These are phyloP conservation scores for Chelon labrosus DNA, from an alignment of 2,797 vertebrate genomes.

Conservation along the genomic window DNA sequence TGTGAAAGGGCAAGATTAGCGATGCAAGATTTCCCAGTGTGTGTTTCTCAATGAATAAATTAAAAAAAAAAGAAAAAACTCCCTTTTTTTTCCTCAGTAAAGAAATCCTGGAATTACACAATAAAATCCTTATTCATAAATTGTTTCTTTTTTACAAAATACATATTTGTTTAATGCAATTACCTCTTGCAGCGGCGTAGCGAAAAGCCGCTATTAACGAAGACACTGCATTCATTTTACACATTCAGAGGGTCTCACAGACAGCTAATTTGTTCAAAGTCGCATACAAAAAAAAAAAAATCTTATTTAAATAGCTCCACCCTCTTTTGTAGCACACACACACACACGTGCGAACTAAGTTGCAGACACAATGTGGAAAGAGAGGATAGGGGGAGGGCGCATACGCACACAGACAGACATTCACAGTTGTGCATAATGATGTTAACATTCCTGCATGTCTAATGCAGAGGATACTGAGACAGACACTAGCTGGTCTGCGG, in stretches of 20 bases:
- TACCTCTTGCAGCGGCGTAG: constrained; percentile 14
- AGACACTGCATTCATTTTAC: constrained; percentile 14
- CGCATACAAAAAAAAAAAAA: constrained; percentile 83
- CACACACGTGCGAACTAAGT: constrained; percentile 74
- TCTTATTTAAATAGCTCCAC: constrained; percentile 82
- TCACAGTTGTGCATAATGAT: constrained; percentile 94
- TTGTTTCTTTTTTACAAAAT: constrained; percentile 7
- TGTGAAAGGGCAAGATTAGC: constrained; percentile 13
- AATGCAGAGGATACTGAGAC: constrained; percentile 85
- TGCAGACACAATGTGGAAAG: constrained; percentile 85
- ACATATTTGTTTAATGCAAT: constrained; percentile 15
- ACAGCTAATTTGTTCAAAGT: constrained; percentile 75
- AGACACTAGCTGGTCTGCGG: constrained; percentile 71
- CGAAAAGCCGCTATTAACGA: constrained; percentile 34
- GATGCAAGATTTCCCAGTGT: constrained; percentile 6
- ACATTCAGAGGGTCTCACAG: constrained; percentile 59
- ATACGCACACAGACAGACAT: constrained; percentile 86
- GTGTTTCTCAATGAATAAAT: constrained; percentile 27
- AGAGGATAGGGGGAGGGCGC: constrained; percentile 78
- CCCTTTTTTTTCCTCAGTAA: constrained; percentile 2
- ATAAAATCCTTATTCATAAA: constrained; percentile 20
- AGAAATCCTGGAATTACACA: constrained; percentile 11
- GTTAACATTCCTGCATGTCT: constrained; percentile 96
- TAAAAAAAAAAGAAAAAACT: not conserved
- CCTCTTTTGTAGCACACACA: constrained; percentile 68